Conservation (phyloP, 2,113 vertebrate genomes). For the Thinocorus orbignyianus region DNA sequence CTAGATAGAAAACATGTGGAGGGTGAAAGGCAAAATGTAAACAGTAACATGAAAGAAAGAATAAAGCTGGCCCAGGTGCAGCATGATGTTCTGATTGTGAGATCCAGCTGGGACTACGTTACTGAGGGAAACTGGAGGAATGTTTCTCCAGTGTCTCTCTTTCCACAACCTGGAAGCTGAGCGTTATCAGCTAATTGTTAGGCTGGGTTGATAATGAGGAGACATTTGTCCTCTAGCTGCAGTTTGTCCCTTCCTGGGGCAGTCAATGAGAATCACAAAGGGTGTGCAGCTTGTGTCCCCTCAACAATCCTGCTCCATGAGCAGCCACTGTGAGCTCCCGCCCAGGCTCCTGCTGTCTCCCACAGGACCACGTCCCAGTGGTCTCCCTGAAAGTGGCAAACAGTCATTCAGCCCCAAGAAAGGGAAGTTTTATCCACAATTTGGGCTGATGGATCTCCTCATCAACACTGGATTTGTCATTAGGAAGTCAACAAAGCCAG, state of each 20-base stretch:
- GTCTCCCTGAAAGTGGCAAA: neutral
- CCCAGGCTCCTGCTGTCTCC: neutral
- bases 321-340: neutral
- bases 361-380: neutral
- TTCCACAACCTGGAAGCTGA: neutral
- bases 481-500: neutral
- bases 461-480: neutral
- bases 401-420: neutral
- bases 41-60: neutral
- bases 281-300: neutral
- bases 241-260: neutral
- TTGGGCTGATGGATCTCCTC: neutral
- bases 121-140: neutral
- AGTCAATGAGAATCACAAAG: neutral
- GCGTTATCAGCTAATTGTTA: neutral
- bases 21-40: conserved; percentile 33
- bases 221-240: neutral
- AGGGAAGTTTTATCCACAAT: neutral
- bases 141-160: neutral
- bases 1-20: conserved; percentile 39
- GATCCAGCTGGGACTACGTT: neutral
- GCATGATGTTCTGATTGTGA: neutral
- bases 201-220: neutral
- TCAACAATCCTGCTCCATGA: neutral
- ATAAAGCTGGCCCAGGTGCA: neutral